phyloP scores from a whole-genome alignment of 2,888 invertebrate genomes.

The Chromoteleia sp. region DNA sequence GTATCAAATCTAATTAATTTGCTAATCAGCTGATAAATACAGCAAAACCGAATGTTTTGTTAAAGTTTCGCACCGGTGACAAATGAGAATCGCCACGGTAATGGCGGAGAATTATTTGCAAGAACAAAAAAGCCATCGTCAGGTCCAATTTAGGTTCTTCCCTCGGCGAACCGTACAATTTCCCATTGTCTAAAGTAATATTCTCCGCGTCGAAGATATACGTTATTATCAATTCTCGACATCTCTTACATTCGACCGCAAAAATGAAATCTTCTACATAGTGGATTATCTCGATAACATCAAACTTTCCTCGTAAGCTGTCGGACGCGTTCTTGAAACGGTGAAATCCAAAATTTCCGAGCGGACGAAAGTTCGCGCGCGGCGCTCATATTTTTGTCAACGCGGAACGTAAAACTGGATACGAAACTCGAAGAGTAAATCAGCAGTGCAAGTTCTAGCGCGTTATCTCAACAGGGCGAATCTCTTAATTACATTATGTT shows the following conservation, averaged over 20 bases:
- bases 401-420: slow-evolving; percentile 24
- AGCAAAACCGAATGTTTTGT: too few relatives aligned
- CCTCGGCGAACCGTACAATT: neutral
- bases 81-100: too few relatives aligned
- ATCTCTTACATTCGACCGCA: neutral
- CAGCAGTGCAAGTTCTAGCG: slow-evolving; percentile 63
- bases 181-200: slow-evolving; percentile 10
- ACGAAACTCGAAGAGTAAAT: neutral
- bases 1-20: too few relatives aligned
- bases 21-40: too few relatives aligned
- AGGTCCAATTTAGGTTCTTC: slow-evolving; percentile 1
- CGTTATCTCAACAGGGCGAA: slow-evolving; percentile 75
- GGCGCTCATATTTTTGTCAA: neutral
- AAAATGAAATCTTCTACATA: neutral
- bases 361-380: too few relatives aligned
- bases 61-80: too few relatives aligned
- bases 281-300: neutral
- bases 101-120: neutral
- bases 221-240: neutral
- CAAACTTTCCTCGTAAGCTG: slow-evolving; percentile 3
- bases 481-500: slow-evolving; percentile 77
- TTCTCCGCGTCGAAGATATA: slow-evolving; percentile 4
- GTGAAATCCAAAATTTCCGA: neutral
- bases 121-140: neutral
- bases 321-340: neutral